Evolutionary conservation across 2,888 invertebrate genomes (phyloP).

Genomic region (Pristionchus japonicus): DNA sequence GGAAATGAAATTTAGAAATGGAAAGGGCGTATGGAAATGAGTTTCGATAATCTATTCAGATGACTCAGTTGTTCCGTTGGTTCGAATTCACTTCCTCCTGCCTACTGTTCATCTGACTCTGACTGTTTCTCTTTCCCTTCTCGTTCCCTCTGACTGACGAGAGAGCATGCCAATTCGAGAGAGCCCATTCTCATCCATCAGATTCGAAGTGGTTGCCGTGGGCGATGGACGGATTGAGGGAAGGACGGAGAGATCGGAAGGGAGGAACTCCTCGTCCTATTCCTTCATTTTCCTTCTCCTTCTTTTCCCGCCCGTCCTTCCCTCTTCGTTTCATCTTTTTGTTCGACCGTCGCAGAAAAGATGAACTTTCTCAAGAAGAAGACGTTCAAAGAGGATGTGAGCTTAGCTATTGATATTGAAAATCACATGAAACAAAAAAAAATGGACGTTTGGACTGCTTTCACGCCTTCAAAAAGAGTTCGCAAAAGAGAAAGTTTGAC

Average conservation of each 20-base stretch:
- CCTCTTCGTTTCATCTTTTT: too few species aligned
- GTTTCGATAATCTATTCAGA: background rate
- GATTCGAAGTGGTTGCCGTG: background rate
- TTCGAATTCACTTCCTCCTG: background rate
- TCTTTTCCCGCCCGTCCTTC: background rate
- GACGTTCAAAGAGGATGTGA: too few species aligned
- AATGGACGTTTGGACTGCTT: too few species aligned
- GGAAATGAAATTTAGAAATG: background rate
- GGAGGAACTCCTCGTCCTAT: background rate
- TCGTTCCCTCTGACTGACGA: background rate
- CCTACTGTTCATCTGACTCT: too few species aligned
- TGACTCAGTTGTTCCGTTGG: background rate
- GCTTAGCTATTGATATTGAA: too few species aligned
- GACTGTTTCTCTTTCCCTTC: background rate
- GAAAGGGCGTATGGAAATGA: background rate
- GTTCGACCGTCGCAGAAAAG: too few species aligned
- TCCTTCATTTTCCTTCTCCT: background rate
- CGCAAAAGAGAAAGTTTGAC: too few species aligned
- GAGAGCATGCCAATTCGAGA: background rate
- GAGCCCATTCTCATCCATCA: background rate
- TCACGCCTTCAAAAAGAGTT: too few species aligned
- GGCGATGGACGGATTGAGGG: too few species aligned
- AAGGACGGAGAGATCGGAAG: background rate
- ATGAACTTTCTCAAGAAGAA: background rate
- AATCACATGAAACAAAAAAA: too few species aligned